phyloP scores from a whole-genome alignment of 2,797 vertebrate genomes.

The Lithobates pipiens region DNA sequence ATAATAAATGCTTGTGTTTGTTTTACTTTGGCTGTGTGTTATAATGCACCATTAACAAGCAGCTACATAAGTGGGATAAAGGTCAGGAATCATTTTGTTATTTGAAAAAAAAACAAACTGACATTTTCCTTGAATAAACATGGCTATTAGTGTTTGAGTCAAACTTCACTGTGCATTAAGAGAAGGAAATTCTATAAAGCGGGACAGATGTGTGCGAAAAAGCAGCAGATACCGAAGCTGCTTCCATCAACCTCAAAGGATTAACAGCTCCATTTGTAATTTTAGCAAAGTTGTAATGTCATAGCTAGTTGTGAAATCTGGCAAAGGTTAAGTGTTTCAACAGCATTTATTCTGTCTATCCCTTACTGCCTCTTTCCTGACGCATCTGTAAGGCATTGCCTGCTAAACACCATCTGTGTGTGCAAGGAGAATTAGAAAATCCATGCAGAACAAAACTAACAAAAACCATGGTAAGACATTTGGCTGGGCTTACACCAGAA shows the following conservation, averaged over 20 bases:
- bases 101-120: conserved; percentile 84
- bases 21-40: conserved; percentile 57
- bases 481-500: not conserved
- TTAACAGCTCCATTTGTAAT: conserved; percentile 60
- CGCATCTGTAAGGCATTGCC: conserved; percentile 28
- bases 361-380: conserved; percentile 9
- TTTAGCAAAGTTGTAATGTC: conserved; percentile 61
- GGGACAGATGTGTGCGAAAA: conserved; percentile 75
- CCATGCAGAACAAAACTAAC: not conserved
- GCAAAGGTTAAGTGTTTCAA: conserved; percentile 61
- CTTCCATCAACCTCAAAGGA: conserved; percentile 60
- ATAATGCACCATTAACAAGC: conserved; percentile 62
- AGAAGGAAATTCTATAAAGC: conserved; percentile 84
- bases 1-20: conserved; percentile 15
- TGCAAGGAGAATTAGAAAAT: conserved; percentile 5
- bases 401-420: conserved; percentile 13
- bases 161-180: conserved; percentile 88
- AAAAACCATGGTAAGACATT: not conserved
- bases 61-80: conserved; percentile 59
- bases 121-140: conserved; percentile 77
- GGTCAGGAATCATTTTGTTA: conserved; percentile 73
- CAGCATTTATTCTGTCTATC: conserved; percentile 46
- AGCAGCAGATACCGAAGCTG: conserved; percentile 60
- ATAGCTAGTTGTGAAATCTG: conserved; percentile 61
- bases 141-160: conserved; percentile 80